phyloP scores from a whole-genome alignment of 35 echinoderm and acorn worm species.

The Eucidaris tribuloides region DNA sequence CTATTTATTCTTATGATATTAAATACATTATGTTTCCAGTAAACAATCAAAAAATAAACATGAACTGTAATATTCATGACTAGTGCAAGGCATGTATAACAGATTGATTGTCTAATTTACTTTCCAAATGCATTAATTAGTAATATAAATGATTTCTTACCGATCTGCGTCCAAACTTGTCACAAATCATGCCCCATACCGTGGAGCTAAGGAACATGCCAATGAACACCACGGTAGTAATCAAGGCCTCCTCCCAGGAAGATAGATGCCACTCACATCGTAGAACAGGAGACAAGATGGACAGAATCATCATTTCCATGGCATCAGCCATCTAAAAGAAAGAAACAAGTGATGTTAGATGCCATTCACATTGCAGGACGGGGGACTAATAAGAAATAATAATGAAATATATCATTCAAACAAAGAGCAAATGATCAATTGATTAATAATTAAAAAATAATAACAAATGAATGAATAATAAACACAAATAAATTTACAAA shows the following conservation, averaged over 20 bases:
- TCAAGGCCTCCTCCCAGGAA: conserved; percentile 64
- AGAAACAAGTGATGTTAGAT: background rate
- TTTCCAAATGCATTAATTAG: too few relatives aligned
- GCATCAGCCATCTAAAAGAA: conserved; percentile 87
- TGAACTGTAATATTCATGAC: background rate
- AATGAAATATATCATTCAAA: too few relatives aligned
- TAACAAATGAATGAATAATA: too few relatives aligned
- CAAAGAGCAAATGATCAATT: too few relatives aligned
- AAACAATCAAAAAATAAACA: background rate
- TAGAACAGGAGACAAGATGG: conserved; percentile 67
- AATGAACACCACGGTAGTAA: conserved; percentile 85
- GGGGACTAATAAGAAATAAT: too few relatives aligned
- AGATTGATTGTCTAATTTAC: too few relatives aligned
- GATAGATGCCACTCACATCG: conserved; percentile 67
- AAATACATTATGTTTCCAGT: background rate
- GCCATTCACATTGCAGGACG: too few relatives aligned
- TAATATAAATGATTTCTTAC: conserved; percentile 52
- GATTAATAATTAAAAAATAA: too few relatives aligned
- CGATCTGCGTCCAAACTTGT: conserved; percentile 73
- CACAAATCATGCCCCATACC: conserved; percentile 63
- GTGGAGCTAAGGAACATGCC: conserved; percentile 73
- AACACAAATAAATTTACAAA: too few relatives aligned
- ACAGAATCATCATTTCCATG: conserved; percentile 90
- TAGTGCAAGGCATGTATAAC: too few relatives aligned
- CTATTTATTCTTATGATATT: background rate